Evolutionary conservation across 1,140 invertebrate species (phyloP).

Genomic region (Microplitis demolitor): DNA sequence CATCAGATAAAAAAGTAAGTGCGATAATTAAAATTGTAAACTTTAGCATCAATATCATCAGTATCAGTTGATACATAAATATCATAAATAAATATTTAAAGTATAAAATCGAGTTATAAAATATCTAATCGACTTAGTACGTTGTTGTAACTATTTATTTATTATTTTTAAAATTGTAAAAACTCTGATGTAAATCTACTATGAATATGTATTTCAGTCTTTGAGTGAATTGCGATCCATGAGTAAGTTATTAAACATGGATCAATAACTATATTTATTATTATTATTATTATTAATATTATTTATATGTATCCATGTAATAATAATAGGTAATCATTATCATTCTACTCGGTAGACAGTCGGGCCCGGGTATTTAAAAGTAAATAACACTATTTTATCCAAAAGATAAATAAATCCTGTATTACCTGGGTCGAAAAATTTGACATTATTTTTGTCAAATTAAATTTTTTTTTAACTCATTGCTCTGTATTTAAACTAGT

Average conservation of each 20-base stretch:
- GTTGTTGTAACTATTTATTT: neutral
- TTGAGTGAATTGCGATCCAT: slow-evolving; percentile 42
- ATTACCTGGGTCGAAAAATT: too few species aligned
- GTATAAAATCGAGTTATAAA: slow-evolving; percentile 13
- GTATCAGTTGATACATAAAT: slow-evolving; percentile 7
- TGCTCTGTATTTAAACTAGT: too few species aligned
- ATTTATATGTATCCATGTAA: neutral
- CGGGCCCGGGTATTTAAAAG: too few species aligned
- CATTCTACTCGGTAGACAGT: too few species aligned
- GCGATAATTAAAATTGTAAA: slow-evolving; percentile 14
- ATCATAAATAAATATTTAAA: neutral
- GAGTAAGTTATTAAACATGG: neutral
- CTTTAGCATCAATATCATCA: neutral
- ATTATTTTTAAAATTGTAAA: neutral
- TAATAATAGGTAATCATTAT: too few species aligned
- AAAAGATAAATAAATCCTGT: too few species aligned
- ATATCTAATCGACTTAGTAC: slow-evolving; percentile 7
- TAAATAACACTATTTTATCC: too few species aligned
- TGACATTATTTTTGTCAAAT: too few species aligned
- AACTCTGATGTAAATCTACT: slow-evolving; percentile 28
- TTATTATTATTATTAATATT: neutral
- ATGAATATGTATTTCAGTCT: slow-evolving; percentile 47
- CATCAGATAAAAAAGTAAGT: too few species aligned
- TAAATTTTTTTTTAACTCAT: too few species aligned
- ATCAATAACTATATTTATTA: neutral